Evolutionary conservation across 2,113 vertebrate genomes (phyloP), one percentile per base, ranked within the genome.

Genomic region (Coryphaenoides rupestris): DNA sequence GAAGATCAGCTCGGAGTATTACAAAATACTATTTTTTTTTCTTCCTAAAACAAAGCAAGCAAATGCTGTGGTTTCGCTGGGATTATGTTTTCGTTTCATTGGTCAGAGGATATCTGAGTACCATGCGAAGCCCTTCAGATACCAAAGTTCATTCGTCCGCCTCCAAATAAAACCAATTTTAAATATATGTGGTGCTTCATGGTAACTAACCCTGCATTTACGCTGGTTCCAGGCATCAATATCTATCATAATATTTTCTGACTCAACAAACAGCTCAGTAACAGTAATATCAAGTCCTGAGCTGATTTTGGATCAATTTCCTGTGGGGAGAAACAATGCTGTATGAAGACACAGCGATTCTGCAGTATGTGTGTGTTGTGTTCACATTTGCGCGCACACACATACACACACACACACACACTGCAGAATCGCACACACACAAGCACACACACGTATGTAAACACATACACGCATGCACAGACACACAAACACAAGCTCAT

Each of bases 131-230:
- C n/a, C 58, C 33, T 60, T 60, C 58, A 45, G 12, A 70, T 76
- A 70, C 72, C 68, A 50, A 52, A 66, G 78, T 72, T 73, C 58
- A 65, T 60, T 77, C 72, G 55, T 60, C 59, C 46, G 22, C 4
- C 22, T 81, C 80, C 76, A 81, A 79, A 66, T 63, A 70, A 79
- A 81, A 81, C 68, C 59, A 19, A 53, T 55, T 60, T 62, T 62
- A 47, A 74, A 50, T 62, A 83, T 46, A 78, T 74, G 68, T 62
- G 72, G 69, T 65, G 68, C 68, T 65, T 33, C 62, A 21, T 70
- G 72, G 73, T 74, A 78, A 56, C 24, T 1, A 63, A 73, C 52
- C 5, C 72, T 70, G 67, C 58, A 65, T 63, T 81, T 71, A 77
- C 65, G 68, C 63, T 70, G 64, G 63, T 65, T 76, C 63, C 40